These are phyloP conservation scores for Eustalomyia histrio DNA, from an alignment of 2,888 invertebrate genomes.

Conservation along the genomic window DNA sequence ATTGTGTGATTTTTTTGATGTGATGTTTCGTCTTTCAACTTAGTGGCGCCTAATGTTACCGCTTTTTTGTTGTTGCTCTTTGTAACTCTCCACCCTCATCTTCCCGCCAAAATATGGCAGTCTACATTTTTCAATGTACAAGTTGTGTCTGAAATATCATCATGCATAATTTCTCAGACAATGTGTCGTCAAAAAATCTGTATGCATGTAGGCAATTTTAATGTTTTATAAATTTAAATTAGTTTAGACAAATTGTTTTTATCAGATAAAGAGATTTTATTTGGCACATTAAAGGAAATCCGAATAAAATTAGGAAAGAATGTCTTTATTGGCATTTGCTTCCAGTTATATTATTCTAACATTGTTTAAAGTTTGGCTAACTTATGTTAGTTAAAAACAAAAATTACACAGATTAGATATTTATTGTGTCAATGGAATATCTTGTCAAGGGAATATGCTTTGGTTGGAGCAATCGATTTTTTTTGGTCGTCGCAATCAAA, in stretches of 20 bases:
- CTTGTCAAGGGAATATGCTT: too few species aligned
- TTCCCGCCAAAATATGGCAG: not conserved
- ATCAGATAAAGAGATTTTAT: not conserved
- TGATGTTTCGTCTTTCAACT: conserved; percentile 27
- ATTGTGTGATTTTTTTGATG: conserved; percentile 35
- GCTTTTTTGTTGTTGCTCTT: conserved; percentile 39
- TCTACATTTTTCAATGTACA: not conserved
- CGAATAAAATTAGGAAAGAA: not conserved
- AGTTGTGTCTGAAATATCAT: conserved; percentile 39
- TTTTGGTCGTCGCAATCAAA: too few species aligned
- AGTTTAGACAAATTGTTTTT: not conserved
- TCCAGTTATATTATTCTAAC: too few species aligned
- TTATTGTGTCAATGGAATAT: too few species aligned
- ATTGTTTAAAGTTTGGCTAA: too few species aligned
- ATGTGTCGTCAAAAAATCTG: conserved; percentile 48
- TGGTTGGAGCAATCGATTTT: too few species aligned
- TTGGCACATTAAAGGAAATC: conserved; percentile 4
- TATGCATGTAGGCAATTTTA: not conserved
- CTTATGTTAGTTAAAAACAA: too few species aligned
- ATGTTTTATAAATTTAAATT: conserved; percentile 21
- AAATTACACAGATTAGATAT: too few species aligned
- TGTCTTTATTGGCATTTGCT: too few species aligned
- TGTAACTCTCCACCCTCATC: conserved; percentile 16
- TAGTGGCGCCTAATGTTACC: conserved; percentile 52
- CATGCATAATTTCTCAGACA: conserved; percentile 51